These are phyloP conservation scores for Hystrix brachyura DNA, from an alignment of 2,113 vertebrate species.

Conservation along the genomic window DNA sequence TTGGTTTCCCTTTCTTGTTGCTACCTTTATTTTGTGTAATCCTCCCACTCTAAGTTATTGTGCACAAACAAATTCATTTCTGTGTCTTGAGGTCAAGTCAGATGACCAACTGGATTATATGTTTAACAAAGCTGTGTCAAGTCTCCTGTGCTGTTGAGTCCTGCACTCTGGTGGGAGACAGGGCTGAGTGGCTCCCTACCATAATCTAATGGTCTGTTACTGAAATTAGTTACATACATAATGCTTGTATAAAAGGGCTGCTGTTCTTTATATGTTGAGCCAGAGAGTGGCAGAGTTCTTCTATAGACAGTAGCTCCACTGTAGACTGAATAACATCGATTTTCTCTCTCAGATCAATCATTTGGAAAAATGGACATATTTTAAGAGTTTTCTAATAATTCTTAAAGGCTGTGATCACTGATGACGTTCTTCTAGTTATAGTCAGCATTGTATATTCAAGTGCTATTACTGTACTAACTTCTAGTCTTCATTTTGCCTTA, in stretches of 20 bases:
- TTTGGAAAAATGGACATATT: constrained; percentile 14
- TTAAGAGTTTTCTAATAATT: constrained; percentile 36
- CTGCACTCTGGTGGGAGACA: not conserved
- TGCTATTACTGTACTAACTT: not conserved
- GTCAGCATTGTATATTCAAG: not conserved
- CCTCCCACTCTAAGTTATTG: constrained; percentile 23
- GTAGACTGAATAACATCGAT: not conserved
- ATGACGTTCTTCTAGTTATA: not conserved
- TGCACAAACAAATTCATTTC: constrained; percentile 55
- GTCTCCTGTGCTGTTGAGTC: not conserved
- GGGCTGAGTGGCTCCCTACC: not conserved
- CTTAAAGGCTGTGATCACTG: not conserved
- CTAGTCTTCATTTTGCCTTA: not conserved
- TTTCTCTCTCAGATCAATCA: not conserved
- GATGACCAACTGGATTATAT: constrained; percentile 4
- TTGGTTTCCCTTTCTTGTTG: constrained; percentile 35
- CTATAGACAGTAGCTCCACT: not conserved
- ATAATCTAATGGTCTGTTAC: not conserved
- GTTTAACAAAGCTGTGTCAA: constrained; percentile 48
- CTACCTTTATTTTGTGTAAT: constrained; percentile 57
- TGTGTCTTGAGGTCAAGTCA: constrained; percentile 39
- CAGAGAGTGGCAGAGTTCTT: not conserved
- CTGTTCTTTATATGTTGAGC: not conserved
- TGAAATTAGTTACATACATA: not conserved
- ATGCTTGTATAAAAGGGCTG: constrained; percentile 28